Evolutionary conservation across 2,113 vertebrate species (phyloP).

Genomic region (Zosterops borbonicus): DNA sequence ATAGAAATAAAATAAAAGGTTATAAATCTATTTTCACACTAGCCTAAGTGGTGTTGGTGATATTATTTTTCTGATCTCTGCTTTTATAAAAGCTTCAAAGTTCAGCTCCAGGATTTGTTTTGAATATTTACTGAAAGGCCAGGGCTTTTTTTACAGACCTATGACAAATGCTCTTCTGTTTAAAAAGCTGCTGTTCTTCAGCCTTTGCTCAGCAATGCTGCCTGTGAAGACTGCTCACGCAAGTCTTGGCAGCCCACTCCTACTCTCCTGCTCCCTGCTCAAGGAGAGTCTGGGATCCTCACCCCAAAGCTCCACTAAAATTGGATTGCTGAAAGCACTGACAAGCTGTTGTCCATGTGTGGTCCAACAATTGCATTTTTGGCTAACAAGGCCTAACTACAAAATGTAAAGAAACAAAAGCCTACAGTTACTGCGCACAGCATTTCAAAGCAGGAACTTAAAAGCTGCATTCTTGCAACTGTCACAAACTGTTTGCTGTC

Average conservation of each 20-base stretch:
- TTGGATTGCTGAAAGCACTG: neutral
- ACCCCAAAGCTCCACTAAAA: neutral
- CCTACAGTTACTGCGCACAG: neutral
- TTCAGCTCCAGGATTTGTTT: slow-evolving; percentile 38
- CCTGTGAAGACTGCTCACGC: neutral
- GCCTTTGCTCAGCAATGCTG: neutral
- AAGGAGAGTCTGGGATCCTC: neutral
- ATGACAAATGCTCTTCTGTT: neutral
- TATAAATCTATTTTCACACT: slow-evolving; percentile 55
- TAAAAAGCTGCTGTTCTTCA: slow-evolving; percentile 1
- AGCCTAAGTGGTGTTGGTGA: neutral
- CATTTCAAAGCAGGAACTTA: slow-evolving; percentile 24
- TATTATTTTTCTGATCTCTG: slow-evolving; percentile 37
- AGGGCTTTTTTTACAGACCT: neutral
- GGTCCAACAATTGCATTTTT: neutral
- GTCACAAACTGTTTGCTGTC: neutral
- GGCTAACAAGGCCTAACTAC: neutral
- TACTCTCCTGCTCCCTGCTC: neutral
- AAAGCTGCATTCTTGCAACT: slow-evolving; percentile 6
- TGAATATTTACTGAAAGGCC: slow-evolving; percentile 47
- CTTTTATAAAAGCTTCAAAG: slow-evolving; percentile 46
- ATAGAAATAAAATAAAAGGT: slow-evolving; percentile 55
- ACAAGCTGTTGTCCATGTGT: neutral
- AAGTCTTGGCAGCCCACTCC: neutral
- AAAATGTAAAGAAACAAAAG: slow-evolving; percentile 22